These are phyloP conservation scores for Romanogobio albipinnatus DNA, from an alignment of 2,113 vertebrate genomes.

Conservation along the genomic window DNA sequence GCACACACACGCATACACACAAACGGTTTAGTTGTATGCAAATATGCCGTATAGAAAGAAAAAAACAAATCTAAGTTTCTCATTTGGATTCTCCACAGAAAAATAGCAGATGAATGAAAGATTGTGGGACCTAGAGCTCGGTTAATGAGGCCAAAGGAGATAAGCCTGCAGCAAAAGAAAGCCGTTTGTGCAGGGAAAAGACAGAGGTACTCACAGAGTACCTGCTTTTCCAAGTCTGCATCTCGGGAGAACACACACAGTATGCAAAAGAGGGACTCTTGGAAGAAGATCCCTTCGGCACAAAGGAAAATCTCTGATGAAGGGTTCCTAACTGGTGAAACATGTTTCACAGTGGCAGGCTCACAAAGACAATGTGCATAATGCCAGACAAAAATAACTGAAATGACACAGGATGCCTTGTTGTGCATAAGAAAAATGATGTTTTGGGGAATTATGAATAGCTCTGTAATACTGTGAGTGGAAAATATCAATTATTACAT, in stretches of 20 bases:
- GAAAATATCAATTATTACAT: background rate
- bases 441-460: constrained; percentile 4
- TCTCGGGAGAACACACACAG: background rate
- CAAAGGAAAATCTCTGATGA: background rate
- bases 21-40: background rate
- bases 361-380: background rate
- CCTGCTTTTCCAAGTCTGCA: background rate
- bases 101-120: background rate
- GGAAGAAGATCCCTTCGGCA: background rate
- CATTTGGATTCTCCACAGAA: background rate
- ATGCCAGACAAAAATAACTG: background rate
- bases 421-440: background rate
- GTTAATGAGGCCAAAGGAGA: constrained; percentile 43
- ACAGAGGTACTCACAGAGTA: background rate
- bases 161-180: background rate
- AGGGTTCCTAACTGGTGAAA: background rate
- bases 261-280: background rate
- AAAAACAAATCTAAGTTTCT: background rate
- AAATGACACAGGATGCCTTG: background rate
- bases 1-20: background rate
- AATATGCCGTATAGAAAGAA: background rate
- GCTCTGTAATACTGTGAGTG: background rate
- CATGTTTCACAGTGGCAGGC: constrained; percentile 4
- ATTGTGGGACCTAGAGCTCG: background rate
- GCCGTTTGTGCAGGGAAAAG: background rate